phyloP scores from a whole-genome alignment of 2,888 invertebrate genomes.

The Villa cingulata region DNA sequence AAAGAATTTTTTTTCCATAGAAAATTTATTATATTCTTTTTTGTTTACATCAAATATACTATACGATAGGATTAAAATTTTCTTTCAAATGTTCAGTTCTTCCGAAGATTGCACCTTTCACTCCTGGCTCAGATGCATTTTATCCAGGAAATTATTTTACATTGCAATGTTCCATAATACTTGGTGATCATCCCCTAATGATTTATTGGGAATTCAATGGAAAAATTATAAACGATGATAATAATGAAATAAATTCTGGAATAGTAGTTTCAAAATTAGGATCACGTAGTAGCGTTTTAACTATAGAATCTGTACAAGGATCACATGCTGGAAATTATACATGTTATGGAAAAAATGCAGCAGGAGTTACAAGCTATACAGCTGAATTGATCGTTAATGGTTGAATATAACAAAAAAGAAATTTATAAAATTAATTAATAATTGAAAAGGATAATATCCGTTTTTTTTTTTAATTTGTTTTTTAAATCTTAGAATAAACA shows the following conservation, averaged over 20 bases:
- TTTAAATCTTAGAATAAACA: background rate
- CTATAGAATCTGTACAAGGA: constrained; percentile 45
- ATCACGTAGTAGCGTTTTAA: constrained; percentile 44
- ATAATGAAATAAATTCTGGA: constrained; percentile 26
- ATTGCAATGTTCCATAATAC: constrained; percentile 53
- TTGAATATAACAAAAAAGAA: constrained; percentile 24
- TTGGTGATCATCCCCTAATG: constrained; percentile 64
- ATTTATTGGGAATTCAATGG: constrained; percentile 58
- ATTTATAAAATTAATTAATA: background rate
- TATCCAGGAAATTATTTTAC: constrained; percentile 52
- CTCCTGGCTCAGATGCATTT: constrained; percentile 55
- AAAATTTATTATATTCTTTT: too few species aligned
- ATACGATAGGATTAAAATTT: too few species aligned
- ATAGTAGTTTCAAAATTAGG: constrained; percentile 37
- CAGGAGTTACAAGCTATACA: constrained; percentile 51
- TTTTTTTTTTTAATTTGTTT: constrained; percentile 1
- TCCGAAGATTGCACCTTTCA: constrained; percentile 65
- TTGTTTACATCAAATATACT: too few species aligned
- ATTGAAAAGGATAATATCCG: too few species aligned
- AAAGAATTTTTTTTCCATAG: too few species aligned
- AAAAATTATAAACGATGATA: constrained; percentile 42
- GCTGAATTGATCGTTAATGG: constrained; percentile 57
- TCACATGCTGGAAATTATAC: constrained; percentile 59
- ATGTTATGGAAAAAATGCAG: constrained; percentile 46
- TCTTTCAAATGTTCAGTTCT: constrained; percentile 58